These are phyloP conservation scores for Micromys minutus DNA, from an alignment of 2,113 vertebrate species.

Conservation along the genomic window DNA sequence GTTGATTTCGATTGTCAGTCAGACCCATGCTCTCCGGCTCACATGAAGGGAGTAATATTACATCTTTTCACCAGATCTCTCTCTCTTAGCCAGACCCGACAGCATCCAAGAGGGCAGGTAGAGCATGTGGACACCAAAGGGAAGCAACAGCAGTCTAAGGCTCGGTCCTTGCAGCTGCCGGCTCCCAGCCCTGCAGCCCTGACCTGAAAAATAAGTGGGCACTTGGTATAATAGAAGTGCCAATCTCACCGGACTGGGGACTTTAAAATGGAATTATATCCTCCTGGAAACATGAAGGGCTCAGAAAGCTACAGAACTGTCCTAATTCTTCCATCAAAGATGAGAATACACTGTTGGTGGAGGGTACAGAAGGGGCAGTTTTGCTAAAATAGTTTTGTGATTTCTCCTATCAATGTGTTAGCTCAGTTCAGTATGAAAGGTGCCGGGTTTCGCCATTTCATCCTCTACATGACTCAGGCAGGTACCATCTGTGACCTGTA, in stretches of 20 bases:
- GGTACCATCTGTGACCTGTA: not conserved
- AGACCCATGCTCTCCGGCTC: not conserved
- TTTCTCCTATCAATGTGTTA: not conserved
- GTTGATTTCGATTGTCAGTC: not conserved
- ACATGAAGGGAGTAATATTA: not conserved
- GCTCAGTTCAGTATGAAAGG: not conserved
- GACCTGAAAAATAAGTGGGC: not conserved
- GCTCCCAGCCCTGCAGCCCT: not conserved
- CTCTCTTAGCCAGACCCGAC: not conserved
- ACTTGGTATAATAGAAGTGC: not conserved
- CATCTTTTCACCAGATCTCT: not conserved
- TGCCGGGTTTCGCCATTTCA: not conserved
- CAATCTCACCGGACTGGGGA: not conserved
- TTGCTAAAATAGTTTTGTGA: conserved; percentile 17
- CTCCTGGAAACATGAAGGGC: not conserved
- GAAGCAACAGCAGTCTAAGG: not conserved
- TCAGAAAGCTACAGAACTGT: not conserved
- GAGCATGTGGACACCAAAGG: not conserved
- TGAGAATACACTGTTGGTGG: not conserved
- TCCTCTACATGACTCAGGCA: not conserved
- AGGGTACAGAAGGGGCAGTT: not conserved
- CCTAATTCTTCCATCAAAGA: not conserved
- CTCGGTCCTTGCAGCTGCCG: not conserved
- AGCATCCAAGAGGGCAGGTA: not conserved
- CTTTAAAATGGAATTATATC: conserved; percentile 18